Percentiles rank a stretch among this genome's conserved stretches.
These are phyloP conservation scores for Trissonchulus latispiculum DNA, from an alignment of 2,888 invertebrate species.

Conservation along the genomic window DNA sequence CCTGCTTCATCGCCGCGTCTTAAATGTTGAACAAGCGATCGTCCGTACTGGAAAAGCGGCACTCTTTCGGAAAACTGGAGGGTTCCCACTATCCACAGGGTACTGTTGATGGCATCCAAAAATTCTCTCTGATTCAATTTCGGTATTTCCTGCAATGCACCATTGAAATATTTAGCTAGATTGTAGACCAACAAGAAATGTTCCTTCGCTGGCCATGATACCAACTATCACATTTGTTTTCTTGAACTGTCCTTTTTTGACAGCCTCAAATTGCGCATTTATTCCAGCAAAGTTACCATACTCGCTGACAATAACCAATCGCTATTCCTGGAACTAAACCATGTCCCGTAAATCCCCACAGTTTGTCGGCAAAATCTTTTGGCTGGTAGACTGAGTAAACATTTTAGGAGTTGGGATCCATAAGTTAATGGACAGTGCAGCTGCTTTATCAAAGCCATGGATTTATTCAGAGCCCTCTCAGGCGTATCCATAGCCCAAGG, in stretches of 20 bases:
- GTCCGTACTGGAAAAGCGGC: neutral
- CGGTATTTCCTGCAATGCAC: neutral
- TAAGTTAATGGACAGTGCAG: slow-evolving; percentile 73
- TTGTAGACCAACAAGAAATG: slow-evolving; percentile 84
- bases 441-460: slow-evolving; percentile 67
- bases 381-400: slow-evolving; percentile 34
- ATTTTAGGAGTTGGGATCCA: slow-evolving; percentile 48
- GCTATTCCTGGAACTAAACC: slow-evolving; percentile 40
- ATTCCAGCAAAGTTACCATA: slow-evolving; percentile 35
- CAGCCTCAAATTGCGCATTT: slow-evolving; percentile 38
- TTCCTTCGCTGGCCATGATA: slow-evolving; percentile 88
- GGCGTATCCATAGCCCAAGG: slow-evolving; percentile 91
- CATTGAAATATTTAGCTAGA: slow-evolving; percentile 48
- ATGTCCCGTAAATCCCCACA: slow-evolving; percentile 34
- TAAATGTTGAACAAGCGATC: no score
- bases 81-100: neutral
- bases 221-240: slow-evolving; percentile 82
- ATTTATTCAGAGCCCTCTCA: slow-evolving; percentile 64
- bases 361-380: slow-evolving; percentile 35
- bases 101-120: neutral
- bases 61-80: slow-evolving; percentile 3
- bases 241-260: slow-evolving; percentile 64
- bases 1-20: no score
- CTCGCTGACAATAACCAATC: slow-evolving; percentile 39
- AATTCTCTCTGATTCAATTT: neutral